Conservation (phyloP, 2,113 vertebrate species). For the Carassius auratus region DNA sequence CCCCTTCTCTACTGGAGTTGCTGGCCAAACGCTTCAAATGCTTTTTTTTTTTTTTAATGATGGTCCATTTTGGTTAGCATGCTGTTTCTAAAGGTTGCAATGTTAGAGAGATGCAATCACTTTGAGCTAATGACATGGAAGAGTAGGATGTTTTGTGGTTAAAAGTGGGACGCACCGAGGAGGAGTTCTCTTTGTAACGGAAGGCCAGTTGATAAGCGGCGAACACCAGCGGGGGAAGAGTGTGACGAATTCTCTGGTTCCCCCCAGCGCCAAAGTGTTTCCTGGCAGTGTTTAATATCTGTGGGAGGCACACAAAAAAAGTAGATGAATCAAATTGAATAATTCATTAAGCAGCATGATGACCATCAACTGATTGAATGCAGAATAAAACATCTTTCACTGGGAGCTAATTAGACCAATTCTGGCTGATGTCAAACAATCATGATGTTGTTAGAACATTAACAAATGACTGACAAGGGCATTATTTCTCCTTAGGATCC, state of each 20-base stretch:
- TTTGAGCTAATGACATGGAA: neutral
- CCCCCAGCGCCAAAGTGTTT: slow-evolving; percentile 98
- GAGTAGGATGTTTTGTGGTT: neutral
- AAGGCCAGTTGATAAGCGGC: slow-evolving; percentile 97
- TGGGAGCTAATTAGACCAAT: slow-evolving; percentile 41
- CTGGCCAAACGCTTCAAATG: neutral
- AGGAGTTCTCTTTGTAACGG: slow-evolving; percentile 93
- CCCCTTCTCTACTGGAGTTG: neutral
- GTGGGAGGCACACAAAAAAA: slow-evolving; percentile 37
- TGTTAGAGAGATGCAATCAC: neutral
- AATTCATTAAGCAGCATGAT: slow-evolving; percentile 46
- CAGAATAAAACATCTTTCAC: slow-evolving; percentile 22
- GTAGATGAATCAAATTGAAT: slow-evolving; percentile 34
- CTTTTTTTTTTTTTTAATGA: neutral
- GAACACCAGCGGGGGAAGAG: slow-evolving; percentile 92
- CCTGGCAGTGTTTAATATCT: slow-evolving; percentile 97
- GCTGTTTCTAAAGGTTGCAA: neutral
- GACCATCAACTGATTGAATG: slow-evolving; percentile 17
- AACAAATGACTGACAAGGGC: neutral
- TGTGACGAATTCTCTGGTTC: slow-evolving; percentile 96
- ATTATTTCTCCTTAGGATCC: neutral
- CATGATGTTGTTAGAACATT: neutral
- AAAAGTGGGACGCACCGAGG: slow-evolving; percentile 76
- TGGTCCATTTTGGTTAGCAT: neutral
- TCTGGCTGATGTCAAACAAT: slow-evolving; percentile 38